Evolutionary conservation across 2,888 invertebrate species (phyloP).

Genomic region (Charanyca ferruginea): DNA sequence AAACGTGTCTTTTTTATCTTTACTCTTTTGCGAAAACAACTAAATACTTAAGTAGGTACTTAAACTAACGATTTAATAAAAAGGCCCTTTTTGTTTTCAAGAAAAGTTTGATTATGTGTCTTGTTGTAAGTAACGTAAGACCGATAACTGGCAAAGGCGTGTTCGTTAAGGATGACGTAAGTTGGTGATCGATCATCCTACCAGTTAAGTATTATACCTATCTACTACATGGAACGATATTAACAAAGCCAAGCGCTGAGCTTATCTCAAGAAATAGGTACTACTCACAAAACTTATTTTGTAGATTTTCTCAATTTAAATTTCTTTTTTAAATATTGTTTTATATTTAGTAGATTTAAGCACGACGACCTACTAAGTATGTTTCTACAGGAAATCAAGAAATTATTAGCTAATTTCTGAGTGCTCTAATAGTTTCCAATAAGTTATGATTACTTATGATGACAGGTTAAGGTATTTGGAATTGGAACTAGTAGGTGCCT

Average conservation of each 20-base stretch:
- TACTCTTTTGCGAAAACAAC: conserved; percentile 45
- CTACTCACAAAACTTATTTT: conserved; percentile 7
- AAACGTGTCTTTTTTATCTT: conserved; percentile 39
- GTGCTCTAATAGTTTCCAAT: conserved; percentile 13
- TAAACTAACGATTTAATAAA: conserved; percentile 10
- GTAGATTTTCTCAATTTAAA: not conserved
- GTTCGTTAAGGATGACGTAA: conserved; percentile 37
- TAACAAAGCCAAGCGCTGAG: conserved; percentile 4
- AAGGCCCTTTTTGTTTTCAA: not conserved
- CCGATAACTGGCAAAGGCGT: conserved; percentile 32
- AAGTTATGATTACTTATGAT: not conserved
- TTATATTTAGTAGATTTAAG: not conserved
- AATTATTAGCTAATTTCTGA: conserved; percentile 25
- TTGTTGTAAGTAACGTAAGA: conserved; percentile 33
- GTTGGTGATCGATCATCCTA: conserved; percentile 39
- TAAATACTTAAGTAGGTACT: not conserved
- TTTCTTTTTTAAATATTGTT: not conserved
- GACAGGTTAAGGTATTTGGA: not conserved
- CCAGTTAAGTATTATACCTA: conserved; percentile 12
- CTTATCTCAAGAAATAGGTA: conserved; percentile 7
- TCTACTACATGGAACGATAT: conserved; percentile 1
- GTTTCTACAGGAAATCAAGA: conserved; percentile 1
- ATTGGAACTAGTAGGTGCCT: not conserved
- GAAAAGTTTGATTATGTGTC: conserved; percentile 17
- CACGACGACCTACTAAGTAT: not conserved